Conservation (phyloP, 2,797 vertebrate species). For the Cryptoprocta ferox region DNA sequence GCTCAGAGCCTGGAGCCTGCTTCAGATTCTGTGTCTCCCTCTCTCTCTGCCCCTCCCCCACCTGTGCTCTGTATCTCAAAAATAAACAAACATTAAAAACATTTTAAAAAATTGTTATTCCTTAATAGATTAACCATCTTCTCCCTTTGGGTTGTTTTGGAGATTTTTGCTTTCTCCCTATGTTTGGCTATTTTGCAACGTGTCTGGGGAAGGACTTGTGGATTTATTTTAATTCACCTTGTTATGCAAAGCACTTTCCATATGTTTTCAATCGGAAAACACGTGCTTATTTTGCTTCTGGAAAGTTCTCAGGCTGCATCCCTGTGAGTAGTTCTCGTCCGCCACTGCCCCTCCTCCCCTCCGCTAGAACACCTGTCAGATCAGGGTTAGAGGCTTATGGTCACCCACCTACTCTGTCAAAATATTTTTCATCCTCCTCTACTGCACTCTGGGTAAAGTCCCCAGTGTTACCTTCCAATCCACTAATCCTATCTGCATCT, state of each 20-base stretch:
- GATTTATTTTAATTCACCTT: constrained; percentile 30
- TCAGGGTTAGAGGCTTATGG: not conserved
- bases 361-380: not conserved
- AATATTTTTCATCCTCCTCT: not conserved
- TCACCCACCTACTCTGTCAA: not conserved
- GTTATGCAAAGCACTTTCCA: not conserved
- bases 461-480: not conserved
- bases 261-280: not conserved
- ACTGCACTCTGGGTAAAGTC: not conserved
- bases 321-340: not conserved
- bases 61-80: too few species aligned
- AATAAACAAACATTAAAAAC: too few species aligned
- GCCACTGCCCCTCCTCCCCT: not conserved
- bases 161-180: not conserved
- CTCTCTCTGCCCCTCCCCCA: too few species aligned
- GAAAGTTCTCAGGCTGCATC: not conserved
- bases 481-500: not conserved
- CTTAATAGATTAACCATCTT: not conserved
- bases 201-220: not conserved
- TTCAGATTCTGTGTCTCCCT: too few species aligned
- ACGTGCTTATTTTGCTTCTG: not conserved
- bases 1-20: too few species aligned
- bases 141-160: not conserved
- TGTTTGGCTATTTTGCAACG: not conserved
- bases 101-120: not conserved